Percentiles rank a stretch among this genome's conserved stretches.
phyloP scores from a whole-genome alignment of 2,797 vertebrate species.

The Atherinosoma microstoma region DNA sequence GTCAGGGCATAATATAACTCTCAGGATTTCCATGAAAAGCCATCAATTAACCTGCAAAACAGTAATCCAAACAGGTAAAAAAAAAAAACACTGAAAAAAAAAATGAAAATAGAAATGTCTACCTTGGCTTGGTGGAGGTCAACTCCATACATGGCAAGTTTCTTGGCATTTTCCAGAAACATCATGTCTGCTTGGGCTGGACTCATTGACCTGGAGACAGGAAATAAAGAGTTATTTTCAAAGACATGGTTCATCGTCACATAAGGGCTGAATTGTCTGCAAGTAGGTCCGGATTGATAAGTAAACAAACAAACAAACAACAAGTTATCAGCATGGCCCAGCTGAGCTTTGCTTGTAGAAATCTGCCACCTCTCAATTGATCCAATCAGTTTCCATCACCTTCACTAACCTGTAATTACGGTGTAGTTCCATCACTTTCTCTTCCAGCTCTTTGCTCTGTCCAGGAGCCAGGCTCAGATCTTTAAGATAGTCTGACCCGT shows the following conservation, averaged over 20 bases:
- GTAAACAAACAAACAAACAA: neutral
- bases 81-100: neutral
- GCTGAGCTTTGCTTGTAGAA: neutral
- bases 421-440: constrained; percentile 94
- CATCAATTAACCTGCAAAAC: neutral
- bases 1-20: neutral
- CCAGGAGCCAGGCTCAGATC: constrained; percentile 91
- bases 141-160: constrained; percentile 96
- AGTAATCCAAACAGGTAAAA: neutral
- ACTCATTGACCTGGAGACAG: constrained; percentile 89
- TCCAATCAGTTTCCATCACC: neutral
- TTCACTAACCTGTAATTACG: constrained; percentile 89
- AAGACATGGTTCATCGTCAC: neutral
- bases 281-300: neutral
- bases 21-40: constrained; percentile 4
- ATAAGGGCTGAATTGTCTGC: neutral
- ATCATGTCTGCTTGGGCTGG: constrained; percentile 95
- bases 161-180: constrained; percentile 97
- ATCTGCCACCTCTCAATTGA: neutral
- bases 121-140: constrained; percentile 98
- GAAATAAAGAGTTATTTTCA: constrained; percentile 2
- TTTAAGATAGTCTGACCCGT: constrained; percentile 88
- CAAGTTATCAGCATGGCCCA: neutral
- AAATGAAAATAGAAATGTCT: constrained; percentile 12
- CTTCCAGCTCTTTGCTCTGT: constrained; percentile 94